Base-by-base conservation (phyloP, 2,797 vertebrate species). In the Aphelocoma californica region DNA sequence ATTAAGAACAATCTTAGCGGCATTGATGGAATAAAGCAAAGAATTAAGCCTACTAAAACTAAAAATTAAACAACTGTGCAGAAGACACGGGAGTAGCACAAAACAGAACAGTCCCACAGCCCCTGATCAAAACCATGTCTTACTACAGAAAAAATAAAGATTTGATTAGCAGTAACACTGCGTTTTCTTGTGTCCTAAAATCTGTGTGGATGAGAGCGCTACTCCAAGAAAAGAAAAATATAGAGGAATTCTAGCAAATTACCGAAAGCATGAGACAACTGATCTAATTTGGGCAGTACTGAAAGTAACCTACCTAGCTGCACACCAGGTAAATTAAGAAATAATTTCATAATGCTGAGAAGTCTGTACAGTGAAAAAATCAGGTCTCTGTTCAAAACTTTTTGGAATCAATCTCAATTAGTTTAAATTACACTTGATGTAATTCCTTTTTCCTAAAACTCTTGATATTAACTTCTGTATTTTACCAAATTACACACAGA, bases 401-500 rank as follows among this genome's bases (percentile, higher is more conserved):
- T 85, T 82, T 90, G 56, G 90, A 96, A 95, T 96, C 92, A 64
- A 44, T 47, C 81, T 86, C 81, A 79, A 83, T 96, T 93, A 96
- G 34, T 45, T 70, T 71, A 83, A 92, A 94, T 95, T 88, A 56
- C 50, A 81, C 64, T 96, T 81, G 78, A 86, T 36, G 4, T 40
- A 88, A 92, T 87, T 96, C 23, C 36, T 87, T 95, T 94, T 93
- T 73, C 81, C 44, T 53, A 67, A 93, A 92, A 84, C 54, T 92
- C 87, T 72, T 74, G 56, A 56, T 81, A 79, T 74, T 56, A 95
- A 94, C 65, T 93, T 94, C 51, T 82, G 9, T 40, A 50, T 95
- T 90, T 95, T 78, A 96, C 73, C 77, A 88, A 93, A 94, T 88
- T 86, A 79, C 23, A 25, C 57, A 60, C 8, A 78, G 77, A 84